Conservation (phyloP, 2,888 invertebrate species). For the Apamea crenata region DNA sequence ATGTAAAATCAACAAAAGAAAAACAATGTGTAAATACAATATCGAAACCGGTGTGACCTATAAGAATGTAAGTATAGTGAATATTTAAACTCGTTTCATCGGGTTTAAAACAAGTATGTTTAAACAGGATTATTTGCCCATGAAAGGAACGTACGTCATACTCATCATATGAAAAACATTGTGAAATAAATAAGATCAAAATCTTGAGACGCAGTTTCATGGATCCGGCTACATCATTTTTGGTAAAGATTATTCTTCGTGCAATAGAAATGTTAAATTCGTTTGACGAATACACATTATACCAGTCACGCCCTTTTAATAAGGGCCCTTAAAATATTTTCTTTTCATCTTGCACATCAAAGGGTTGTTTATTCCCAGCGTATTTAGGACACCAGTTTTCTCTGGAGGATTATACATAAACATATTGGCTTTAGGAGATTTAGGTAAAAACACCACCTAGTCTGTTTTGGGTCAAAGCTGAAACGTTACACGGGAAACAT, state of each 20-base stretch:
- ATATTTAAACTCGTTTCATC: slow-evolving; percentile 61
- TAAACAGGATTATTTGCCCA: slow-evolving; percentile 60
- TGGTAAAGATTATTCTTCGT: slow-evolving; percentile 14
- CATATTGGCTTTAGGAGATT: slow-evolving; percentile 39
- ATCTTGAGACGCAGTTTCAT: background rate
- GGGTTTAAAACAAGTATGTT: slow-evolving; percentile 58
- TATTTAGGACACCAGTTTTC: slow-evolving; percentile 53
- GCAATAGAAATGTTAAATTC: slow-evolving; percentile 14
- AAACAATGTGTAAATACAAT: slow-evolving; percentile 36
- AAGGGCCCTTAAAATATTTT: slow-evolving; percentile 45
- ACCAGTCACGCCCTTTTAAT: slow-evolving; percentile 37
- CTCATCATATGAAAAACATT: slow-evolving; percentile 48
- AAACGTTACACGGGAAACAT: background rate
- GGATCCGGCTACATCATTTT: background rate
- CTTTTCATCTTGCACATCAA: slow-evolving; percentile 61
- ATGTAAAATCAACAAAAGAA: slow-evolving; percentile 43
- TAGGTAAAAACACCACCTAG: slow-evolving; percentile 5
- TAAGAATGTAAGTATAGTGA: slow-evolving; percentile 52
- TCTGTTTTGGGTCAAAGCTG: slow-evolving; percentile 12
- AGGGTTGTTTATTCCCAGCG: slow-evolving; percentile 56
- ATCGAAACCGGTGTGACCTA: slow-evolving; percentile 56
- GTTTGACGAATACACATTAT: slow-evolving; percentile 13
- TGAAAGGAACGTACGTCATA: slow-evolving; percentile 48
- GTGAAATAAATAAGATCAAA: slow-evolving; percentile 10
- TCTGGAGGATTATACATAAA: slow-evolving; percentile 25